Conservation (phyloP, 2,888 invertebrate genomes). For the Plagiodera versicolora region DNA sequence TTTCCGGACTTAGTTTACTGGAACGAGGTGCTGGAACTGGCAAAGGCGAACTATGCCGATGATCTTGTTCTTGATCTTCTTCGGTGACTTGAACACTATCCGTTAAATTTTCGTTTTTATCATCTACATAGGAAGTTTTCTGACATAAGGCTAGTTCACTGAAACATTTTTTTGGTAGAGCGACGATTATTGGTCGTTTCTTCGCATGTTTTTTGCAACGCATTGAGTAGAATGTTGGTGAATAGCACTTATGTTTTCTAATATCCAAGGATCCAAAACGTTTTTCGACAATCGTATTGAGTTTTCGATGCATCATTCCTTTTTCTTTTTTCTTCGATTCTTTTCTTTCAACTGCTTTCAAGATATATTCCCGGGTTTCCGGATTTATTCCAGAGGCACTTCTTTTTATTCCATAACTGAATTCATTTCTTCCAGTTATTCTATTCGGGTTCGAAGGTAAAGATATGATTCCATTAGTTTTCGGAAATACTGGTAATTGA, state of each 20-base stretch:
- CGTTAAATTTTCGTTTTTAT: conserved; percentile 63
- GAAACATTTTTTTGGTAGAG: conserved; percentile 47
- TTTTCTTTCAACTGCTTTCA: conserved; percentile 14
- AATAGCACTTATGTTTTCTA: conserved; percentile 53
- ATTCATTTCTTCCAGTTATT: conserved; percentile 45
- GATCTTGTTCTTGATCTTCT: conserved; percentile 53
- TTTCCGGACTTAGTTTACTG: conserved; percentile 44
- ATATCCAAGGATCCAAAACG: conserved; percentile 50
- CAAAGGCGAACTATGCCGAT: conserved; percentile 42
- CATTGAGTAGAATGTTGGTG: conserved; percentile 55
- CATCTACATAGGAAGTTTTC: conserved; percentile 12
- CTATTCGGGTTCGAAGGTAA: conserved; percentile 23
- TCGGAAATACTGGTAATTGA: neutral
- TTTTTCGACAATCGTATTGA: conserved; percentile 38
- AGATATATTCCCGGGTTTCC: neutral
- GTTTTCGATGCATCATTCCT: conserved; percentile 23
- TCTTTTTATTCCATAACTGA: conserved; percentile 43
- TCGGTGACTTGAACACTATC: conserved; percentile 70
- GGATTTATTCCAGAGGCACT: conserved; percentile 45
- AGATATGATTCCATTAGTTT: conserved; percentile 2
- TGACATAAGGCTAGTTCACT: conserved; percentile 29
- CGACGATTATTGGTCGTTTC: conserved; percentile 50
- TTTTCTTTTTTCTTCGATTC: conserved; percentile 19
- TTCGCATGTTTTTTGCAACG: conserved; percentile 54
- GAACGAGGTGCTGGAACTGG: conserved; percentile 63